Conservation (phyloP, 2,797 vertebrate species). For the Notoglanidium macrostoma region DNA sequence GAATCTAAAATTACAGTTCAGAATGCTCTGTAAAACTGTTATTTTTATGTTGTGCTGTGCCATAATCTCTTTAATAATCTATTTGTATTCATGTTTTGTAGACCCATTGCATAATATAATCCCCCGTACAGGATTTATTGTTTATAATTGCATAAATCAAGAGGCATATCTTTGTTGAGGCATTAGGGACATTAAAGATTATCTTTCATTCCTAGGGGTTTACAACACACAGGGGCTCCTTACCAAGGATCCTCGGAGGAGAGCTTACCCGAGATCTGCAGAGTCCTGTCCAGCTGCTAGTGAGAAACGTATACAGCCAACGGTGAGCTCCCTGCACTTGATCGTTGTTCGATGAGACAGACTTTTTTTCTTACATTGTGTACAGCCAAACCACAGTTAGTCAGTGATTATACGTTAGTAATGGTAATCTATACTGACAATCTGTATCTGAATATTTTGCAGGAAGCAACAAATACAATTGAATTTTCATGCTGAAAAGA, state of each 20-base stretch:
- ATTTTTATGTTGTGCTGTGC: conserved; percentile 1
- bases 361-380: background rate
- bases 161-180: conserved; percentile 6
- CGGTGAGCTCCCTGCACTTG: conserved; percentile 35
- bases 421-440: conserved; percentile 19
- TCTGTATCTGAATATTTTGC: conserved; percentile 43
- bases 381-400: background rate
- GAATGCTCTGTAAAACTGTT: background rate
- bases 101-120: conserved; percentile 11
- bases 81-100: background rate
- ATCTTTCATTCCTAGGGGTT: conserved; percentile 36
- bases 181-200: conserved; percentile 25
- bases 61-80: background rate
- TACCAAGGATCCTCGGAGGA: conserved; percentile 38
- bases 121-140: conserved; percentile 18
- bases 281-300: background rate
- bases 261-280: conserved; percentile 28
- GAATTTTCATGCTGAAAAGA: background rate
- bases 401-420: background rate
- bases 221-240: conserved; percentile 21
- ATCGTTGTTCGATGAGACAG: background rate
- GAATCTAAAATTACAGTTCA: background rate
- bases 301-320: conserved; percentile 1
- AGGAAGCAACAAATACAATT: conserved; percentile 31
- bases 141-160: conserved; percentile 24